These are phyloP conservation scores for Mythimna albipuncta DNA, from an alignment of 2,888 invertebrate genomes.

Conservation along the genomic window DNA sequence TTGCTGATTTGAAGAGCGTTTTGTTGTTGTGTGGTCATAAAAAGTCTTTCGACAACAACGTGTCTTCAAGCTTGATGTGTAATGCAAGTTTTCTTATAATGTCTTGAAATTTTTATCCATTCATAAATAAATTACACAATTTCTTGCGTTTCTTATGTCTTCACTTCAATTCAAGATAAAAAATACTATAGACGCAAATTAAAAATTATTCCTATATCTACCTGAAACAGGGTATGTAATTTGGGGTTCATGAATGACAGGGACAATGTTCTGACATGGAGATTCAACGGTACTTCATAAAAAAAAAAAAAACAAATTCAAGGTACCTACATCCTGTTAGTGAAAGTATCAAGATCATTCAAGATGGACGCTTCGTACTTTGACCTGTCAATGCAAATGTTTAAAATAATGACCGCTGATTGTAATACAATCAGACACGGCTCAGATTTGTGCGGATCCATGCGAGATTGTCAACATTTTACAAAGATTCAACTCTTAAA, in stretches of 20 bases:
- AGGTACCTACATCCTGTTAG: slow-evolving; percentile 15
- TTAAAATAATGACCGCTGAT: slow-evolving; percentile 77
- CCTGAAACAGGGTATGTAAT: background rate
- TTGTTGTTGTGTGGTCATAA: slow-evolving; percentile 37
- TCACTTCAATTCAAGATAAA: background rate
- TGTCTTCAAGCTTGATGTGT: slow-evolving; percentile 36
- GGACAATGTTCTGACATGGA: background rate
- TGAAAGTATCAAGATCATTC: slow-evolving; percentile 58
- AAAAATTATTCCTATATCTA: background rate
- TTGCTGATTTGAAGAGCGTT: slow-evolving; percentile 30
- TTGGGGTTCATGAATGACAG: background rate
- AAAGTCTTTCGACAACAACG: slow-evolving; percentile 27
- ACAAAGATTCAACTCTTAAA: slow-evolving; percentile 23
- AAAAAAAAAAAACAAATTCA: slow-evolving; percentile 18
- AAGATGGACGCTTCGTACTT: slow-evolving; percentile 62
- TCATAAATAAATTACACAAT: background rate
- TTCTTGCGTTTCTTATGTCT: slow-evolving; percentile 17
- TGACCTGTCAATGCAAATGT: slow-evolving; percentile 73
- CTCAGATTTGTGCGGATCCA: slow-evolving; percentile 63
- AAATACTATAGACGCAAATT: background rate
- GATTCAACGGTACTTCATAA: slow-evolving; percentile 4
- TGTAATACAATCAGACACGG: slow-evolving; percentile 79
- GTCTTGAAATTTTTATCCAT: slow-evolving; percentile 9
- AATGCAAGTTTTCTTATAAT: slow-evolving; percentile 19
- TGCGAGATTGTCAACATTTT: slow-evolving; percentile 70